Conservation (phyloP, 2,797 vertebrate species). For the Xyrichtys novacula region DNA sequence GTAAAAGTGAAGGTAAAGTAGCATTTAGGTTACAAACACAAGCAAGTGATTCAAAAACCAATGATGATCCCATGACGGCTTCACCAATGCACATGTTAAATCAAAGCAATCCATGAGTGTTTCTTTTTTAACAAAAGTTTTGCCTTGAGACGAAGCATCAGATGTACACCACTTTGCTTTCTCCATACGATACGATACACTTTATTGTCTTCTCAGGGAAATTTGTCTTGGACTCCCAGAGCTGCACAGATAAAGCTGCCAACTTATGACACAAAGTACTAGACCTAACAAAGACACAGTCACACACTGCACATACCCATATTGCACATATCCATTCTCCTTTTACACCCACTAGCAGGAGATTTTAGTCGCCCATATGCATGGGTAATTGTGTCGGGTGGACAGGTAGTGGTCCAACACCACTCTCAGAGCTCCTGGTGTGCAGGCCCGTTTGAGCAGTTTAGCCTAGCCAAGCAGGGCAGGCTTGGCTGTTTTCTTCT, state of each 20-base stretch:
- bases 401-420: conserved; percentile 4
- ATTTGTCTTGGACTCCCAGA: too few species aligned
- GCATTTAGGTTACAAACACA: conserved; percentile 12
- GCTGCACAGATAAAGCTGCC: too few species aligned
- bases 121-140: neutral
- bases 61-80: neutral
- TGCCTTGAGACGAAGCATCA: conserved; percentile 29
- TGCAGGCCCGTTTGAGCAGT: conserved; percentile 19
- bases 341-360: neutral
- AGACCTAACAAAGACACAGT: too few species aligned
- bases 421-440: conserved; percentile 16
- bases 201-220: too few species aligned
- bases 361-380: conserved; percentile 6
- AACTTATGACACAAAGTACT: too few species aligned
- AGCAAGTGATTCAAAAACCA: neutral
- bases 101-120: conserved; percentile 24
- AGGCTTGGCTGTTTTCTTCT: conserved; percentile 41
- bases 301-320: too few species aligned
- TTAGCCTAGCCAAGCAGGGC: conserved; percentile 35
- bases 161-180: neutral
- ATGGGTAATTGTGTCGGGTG: conserved; percentile 15
- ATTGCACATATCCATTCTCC: neutral
- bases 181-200: too few species aligned
- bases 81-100: neutral
- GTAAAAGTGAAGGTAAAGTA: conserved; percentile 37